phyloP scores from a whole-genome alignment of 92 coral and sea anemone species.

The Pocillopora meandrina region DNA sequence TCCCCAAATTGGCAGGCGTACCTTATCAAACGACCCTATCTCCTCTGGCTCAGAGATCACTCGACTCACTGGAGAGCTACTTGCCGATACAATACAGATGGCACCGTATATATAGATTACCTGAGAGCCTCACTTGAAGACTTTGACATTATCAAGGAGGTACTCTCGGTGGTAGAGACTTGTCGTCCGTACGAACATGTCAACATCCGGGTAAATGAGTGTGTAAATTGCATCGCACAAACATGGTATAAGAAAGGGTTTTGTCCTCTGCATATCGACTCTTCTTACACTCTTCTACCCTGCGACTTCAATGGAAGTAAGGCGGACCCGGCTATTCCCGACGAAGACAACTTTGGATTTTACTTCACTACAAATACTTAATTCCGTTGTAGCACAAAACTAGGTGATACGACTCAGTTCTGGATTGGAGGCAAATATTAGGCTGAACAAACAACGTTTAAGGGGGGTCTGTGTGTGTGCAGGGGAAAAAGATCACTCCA shows the following conservation, averaged over 20 bases:
- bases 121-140: background rate
- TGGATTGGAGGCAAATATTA: constrained; percentile 24
- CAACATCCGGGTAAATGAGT: constrained; percentile 32
- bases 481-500: background rate
- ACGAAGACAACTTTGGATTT: constrained; percentile 34
- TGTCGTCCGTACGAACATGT: constrained; percentile 22
- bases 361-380: background rate
- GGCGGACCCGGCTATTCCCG: background rate
- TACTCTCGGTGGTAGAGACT: background rate
- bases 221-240: constrained; percentile 8
- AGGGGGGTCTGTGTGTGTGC: too few relatives aligned
- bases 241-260: background rate
- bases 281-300: background rate
- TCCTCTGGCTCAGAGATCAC: constrained; percentile 4
- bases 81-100: constrained; percentile 22
- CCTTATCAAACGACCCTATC: background rate
- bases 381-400: constrained; percentile 23
- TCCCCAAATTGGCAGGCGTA: constrained; percentile 35
- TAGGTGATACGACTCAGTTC: background rate
- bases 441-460: background rate
- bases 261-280: constrained; percentile 5
- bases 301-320: constrained; percentile 12
- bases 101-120: constrained; percentile 11
- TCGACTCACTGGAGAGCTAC: constrained; percentile 48
- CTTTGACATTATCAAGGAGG: background rate